Evolutionary conservation across 2,888 invertebrate species (phyloP).

Genomic region (Toxonevra muliebris): DNA sequence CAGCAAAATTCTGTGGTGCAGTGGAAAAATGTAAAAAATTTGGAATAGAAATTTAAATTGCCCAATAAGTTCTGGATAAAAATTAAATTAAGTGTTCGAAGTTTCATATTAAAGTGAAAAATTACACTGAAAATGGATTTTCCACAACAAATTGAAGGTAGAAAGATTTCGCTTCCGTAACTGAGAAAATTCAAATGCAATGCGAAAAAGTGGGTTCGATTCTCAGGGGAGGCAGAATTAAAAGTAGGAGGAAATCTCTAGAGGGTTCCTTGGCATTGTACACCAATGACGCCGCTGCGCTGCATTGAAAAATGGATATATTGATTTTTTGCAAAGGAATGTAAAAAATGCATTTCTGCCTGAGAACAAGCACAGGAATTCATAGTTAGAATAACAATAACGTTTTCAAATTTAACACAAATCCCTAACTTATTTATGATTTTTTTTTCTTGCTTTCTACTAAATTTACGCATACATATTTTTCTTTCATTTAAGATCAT

Average conservation of each 20-base stretch:
- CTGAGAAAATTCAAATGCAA: constrained; percentile 12
- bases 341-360: background rate
- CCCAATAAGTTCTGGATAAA: background rate
- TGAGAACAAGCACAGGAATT: background rate
- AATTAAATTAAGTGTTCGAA: background rate
- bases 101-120: no score
- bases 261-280: background rate
- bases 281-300: background rate
- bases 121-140: constrained; percentile 54
- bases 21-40: constrained; percentile 21
- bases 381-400: background rate
- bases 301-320: constrained; percentile 14
- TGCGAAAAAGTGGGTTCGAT: constrained; percentile 18
- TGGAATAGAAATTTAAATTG: background rate
- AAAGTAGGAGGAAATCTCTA: no score
- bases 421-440: background rate
- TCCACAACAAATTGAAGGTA: constrained; percentile 61
- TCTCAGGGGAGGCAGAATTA: constrained; percentile 5
- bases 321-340: constrained; percentile 24
- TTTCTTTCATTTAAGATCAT: constrained; percentile 28
- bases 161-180: constrained; percentile 9
- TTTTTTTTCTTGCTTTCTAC: background rate
- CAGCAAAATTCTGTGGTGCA: constrained; percentile 18
- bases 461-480: background rate
- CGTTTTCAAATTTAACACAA: background rate